These are phyloP conservation scores for Rhinopomastus cyanomelas DNA, from an alignment of 2,113 vertebrate species.

Conservation along the genomic window DNA sequence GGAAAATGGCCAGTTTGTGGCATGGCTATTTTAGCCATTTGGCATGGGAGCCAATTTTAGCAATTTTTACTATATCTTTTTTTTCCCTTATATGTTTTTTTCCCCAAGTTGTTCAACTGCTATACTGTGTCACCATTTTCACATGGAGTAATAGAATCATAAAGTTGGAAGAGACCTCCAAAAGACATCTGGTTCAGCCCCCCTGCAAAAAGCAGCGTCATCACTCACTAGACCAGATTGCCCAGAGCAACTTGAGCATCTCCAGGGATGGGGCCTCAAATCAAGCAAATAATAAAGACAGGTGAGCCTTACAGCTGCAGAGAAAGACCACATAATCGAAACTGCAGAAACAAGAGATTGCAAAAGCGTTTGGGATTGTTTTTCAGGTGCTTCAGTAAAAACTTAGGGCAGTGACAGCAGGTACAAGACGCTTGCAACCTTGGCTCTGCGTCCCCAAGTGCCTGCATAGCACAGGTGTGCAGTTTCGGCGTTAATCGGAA, in stretches of 20 bases:
- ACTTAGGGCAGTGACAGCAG: not conserved
- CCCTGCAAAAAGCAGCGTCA: no score
- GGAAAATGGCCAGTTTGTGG: rapidly evolving
- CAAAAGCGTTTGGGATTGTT: not conserved
- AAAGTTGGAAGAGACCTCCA: no score
- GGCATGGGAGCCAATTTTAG: not conserved
- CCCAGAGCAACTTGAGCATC: no score
- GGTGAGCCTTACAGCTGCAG: rapidly evolving
- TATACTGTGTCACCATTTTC: not conserved
- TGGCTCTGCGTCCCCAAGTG: not conserved
- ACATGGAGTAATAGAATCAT: not conserved
- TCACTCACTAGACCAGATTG: no score
- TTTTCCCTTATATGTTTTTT: not conserved
- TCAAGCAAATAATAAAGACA: not conserved
- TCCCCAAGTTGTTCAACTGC: not conserved
- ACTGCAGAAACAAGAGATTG: not conserved
- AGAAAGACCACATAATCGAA: not conserved
- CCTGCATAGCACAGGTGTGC: not conserved
- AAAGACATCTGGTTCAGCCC: no score
- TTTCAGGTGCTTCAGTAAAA: not conserved
- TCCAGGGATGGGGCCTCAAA: no score
- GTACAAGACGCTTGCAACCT: rapidly evolving
- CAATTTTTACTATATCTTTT: not conserved
- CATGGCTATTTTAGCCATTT: no score
- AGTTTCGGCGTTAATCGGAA: rapidly evolving